Evolutionary conservation across 30 jellyfish, hydroid and myxozoan species (phyloP).

Genomic region (Turritopsis rubra): DNA sequence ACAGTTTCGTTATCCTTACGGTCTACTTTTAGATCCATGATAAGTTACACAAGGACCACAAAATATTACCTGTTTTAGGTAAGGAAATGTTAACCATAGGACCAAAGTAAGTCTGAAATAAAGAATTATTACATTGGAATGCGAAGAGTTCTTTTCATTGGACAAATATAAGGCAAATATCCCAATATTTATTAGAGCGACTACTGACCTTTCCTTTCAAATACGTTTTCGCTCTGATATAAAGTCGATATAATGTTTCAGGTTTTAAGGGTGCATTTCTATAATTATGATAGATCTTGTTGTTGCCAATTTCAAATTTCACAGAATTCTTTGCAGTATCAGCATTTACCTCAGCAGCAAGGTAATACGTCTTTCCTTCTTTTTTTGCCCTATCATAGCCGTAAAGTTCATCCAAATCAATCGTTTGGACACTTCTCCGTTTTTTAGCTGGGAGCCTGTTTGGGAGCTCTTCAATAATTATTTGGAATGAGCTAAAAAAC

Average conservation of each 20-base stretch:
- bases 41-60: background rate
- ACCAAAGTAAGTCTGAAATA: background rate
- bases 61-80: background rate
- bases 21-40: too few relatives aligned
- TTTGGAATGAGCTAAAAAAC: slow-evolving; percentile 44
- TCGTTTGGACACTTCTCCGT: slow-evolving; percentile 31
- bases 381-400: slow-evolving; percentile 40
- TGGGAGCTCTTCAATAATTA: slow-evolving; percentile 42
- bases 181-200: too few relatives aligned
- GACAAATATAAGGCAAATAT: background rate
- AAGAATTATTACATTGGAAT: background rate
- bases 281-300: slow-evolving; percentile 47
- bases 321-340: slow-evolving; percentile 27
- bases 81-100: background rate
- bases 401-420: slow-evolving; percentile 6
- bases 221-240: slow-evolving; percentile 49
- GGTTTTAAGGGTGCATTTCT: slow-evolving; percentile 69
- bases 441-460: slow-evolving; percentile 29
- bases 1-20: too few relatives aligned
- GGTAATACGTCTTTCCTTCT: slow-evolving; percentile 39
- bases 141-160: background rate
- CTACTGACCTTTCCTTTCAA: background rate
- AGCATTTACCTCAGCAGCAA: slow-evolving; percentile 60
- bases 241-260: slow-evolving; percentile 41
- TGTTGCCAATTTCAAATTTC: slow-evolving; percentile 57